These are phyloP conservation scores for Eurosta solidaginis DNA, from an alignment of 1,140 invertebrate species.

Conservation along the genomic window DNA sequence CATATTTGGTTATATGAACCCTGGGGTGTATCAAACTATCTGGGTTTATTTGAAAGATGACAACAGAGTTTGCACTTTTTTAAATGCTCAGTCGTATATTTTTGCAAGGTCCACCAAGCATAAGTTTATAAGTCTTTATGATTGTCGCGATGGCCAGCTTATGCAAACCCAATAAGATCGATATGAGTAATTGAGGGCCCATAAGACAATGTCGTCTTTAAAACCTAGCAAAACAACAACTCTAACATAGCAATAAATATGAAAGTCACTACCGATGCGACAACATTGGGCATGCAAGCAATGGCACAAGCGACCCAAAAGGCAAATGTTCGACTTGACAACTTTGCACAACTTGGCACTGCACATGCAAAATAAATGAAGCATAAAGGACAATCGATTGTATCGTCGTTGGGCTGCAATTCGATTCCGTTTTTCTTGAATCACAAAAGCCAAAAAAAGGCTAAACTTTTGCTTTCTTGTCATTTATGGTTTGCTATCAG, in stretches of 20 bases:
- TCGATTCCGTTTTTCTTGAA: not conserved
- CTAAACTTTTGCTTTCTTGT: not conserved
- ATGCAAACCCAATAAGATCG: not conserved
- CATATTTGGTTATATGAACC: too few relatives aligned
- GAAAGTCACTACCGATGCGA: not conserved
- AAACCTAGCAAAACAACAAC: not conserved
- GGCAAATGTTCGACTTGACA: not conserved
- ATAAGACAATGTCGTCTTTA: not conserved
- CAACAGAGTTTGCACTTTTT: too few relatives aligned
- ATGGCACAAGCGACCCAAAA: not conserved
- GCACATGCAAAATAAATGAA: conserved; percentile 3
- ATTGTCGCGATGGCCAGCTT: not conserved
- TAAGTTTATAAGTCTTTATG: too few relatives aligned
- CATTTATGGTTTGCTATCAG: too few relatives aligned
- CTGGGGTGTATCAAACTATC: too few relatives aligned
- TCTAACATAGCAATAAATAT: not conserved
- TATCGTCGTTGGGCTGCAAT: not conserved
- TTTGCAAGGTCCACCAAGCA: too few relatives aligned
- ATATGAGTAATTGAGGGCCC: conserved; percentile 2
- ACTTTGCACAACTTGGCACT: not conserved
- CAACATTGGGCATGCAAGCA: not conserved
- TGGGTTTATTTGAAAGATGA: too few relatives aligned
- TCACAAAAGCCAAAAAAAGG: too few relatives aligned
- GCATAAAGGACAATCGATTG: conserved; percentile 3
- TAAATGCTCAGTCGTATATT: too few relatives aligned